Evolutionary conservation across 2,113 vertebrate genomes (phyloP), one percentile per base, ranked within the genome.

Genomic region (Phalacrocorax brasilianus): DNA sequence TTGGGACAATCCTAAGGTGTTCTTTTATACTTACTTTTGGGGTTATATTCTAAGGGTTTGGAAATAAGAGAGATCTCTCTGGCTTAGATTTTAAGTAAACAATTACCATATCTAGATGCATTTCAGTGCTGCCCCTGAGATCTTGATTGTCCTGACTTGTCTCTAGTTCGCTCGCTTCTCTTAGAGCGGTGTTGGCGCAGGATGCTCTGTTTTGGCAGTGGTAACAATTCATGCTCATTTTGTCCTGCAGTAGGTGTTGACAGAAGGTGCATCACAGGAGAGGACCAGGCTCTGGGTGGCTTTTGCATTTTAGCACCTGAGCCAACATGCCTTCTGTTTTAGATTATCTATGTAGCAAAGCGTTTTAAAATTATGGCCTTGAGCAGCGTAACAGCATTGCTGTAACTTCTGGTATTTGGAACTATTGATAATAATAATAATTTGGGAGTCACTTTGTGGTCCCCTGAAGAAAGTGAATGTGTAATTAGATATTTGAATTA

Each of bases 401-500:
- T 81, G 30, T 87, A 91, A 85, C 85, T 53, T 56, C 52, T 78
- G 70, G 3, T 67, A 35, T 91, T 91, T 65, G 52, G 35, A 66
- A 56, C 16, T 68, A 17, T 42, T 61, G 42, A 38, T 84, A 32
- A 82, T 45, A 79, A 75, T 56, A 78, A 73, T 26, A 70, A 79
- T 78, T 79, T 76, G 59, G 80, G 87, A 85, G 40, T 58, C 17
- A 42, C 73, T 94, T 35, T 42, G 53, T 40, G 12, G 49, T 88
- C 38, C 56, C 77, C 62, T 42, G 67, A 68, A 90, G 89, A 88
- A 94, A 82, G 35, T 8, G 24, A 85, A 84, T 1, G 15, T 53
- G 75, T 82, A 79, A 96, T 94, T 93, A 93, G 66, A 21, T 70
- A 62, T 70, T 35, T 82, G 89, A 94, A 91, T 93, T 91, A 75